phyloP scores from a whole-genome alignment of 2,888 invertebrate species.

The Ornithoptera alexandrae region DNA sequence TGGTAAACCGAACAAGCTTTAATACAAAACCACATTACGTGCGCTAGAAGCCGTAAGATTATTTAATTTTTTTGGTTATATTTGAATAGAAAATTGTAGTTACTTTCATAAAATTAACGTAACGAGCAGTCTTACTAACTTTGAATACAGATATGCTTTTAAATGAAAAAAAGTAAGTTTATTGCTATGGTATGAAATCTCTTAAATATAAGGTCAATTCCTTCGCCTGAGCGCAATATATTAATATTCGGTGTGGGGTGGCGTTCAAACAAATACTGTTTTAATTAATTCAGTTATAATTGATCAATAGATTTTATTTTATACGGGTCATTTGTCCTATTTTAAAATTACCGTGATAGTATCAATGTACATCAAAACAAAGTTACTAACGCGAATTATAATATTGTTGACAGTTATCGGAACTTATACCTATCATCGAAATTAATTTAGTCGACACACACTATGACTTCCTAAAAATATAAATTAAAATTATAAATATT shows the following conservation, averaged over 20 bases:
- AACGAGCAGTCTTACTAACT: too few relatives aligned
- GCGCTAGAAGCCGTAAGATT: too few relatives aligned
- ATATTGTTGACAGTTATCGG: slow-evolving; percentile 17
- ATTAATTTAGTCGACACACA: slow-evolving; percentile 8
- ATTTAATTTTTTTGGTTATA: too few relatives aligned
- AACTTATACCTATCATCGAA: not conserved
- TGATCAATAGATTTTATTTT: slow-evolving; percentile 1
- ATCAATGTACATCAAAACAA: not conserved
- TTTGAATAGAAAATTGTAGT: too few relatives aligned
- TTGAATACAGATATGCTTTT: too few relatives aligned
- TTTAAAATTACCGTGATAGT: slow-evolving; percentile 15
- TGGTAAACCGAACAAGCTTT: too few relatives aligned
- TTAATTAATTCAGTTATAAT: slow-evolving; percentile 8
- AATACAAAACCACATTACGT: too few relatives aligned
- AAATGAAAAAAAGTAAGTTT: too few relatives aligned
- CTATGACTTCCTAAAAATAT: slow-evolving; percentile 4
- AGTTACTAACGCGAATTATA: not conserved
- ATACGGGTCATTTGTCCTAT: slow-evolving; percentile 4
- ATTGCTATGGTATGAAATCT: not conserved
- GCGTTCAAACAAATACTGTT: not conserved
- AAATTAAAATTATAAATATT: not conserved
- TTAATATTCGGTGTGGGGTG: not conserved
- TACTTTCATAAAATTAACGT: too few relatives aligned
- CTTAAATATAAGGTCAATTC: not conserved
- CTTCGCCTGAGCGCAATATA: not conserved